Base-by-base conservation (phyloP, 2,888 invertebrate species). In the Lepeophtheirus nordmannii region DNA sequence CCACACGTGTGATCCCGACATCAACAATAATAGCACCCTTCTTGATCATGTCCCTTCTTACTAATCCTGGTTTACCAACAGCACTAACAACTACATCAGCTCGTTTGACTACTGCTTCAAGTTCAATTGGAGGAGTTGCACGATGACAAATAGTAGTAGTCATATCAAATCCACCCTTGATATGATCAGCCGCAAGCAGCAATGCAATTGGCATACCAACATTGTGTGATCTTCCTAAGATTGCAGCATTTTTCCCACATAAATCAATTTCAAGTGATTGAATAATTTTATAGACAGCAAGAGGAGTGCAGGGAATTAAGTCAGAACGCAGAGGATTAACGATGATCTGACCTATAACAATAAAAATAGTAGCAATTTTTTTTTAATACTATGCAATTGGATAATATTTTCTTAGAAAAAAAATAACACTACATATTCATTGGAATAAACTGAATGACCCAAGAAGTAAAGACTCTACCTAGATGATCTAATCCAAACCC, bases 121-220 rank as follows among this genome's bases (percentile, higher is more conserved):
- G 77, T 72, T 89, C 83, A 62, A 85, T 84, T 0, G 80, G 80
- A 0, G 91, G 90, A 0, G 92, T 93, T 75, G 86, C 82, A 20
- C 91, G 81, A 75, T 93, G 92, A 73, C 92, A 92, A 69, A 92
- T 83, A 1, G 89, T 89, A 0, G 89, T 89, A 0, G 91, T 92
- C 17, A 89, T 87, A 73, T 92, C 90, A 78, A 88, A 79, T 0
- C 84, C 87, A 59, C 82, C 65, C 23, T 65, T 65, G 8, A 20
- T 12, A 10, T 38, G 53, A 65, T 89, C 88, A 3, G 87, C 83
- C 73, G 87, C 87, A 63, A 93, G 76, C 71, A 91, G 78, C 79
- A 92, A 82, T 0, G 89, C 87, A 68, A 91, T 85, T 0, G 93
- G 92, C 78, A 92, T 81, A 0, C 92, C 89, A 23, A 93, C 90